These are phyloP conservation scores for Sceloporus tristichus DNA, from an alignment of 2,113 vertebrate species.

Conservation along the genomic window DNA sequence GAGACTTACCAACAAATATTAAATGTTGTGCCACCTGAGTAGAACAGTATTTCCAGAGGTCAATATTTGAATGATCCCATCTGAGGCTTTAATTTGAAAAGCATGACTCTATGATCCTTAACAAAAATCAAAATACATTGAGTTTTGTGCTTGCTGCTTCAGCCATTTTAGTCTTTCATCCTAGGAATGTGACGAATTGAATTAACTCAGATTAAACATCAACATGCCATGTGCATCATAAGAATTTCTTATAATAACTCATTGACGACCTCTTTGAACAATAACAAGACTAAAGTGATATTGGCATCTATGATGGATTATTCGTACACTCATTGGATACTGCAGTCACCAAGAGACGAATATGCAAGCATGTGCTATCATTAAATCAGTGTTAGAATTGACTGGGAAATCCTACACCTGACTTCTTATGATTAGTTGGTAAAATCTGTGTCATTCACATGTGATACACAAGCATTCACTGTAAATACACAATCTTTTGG, in stretches of 20 bases:
- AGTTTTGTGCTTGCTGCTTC: conserved; percentile 58
- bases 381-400: neutral
- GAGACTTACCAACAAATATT: neutral
- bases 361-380: neutral
- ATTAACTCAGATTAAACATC: conserved; percentile 33
- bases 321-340: neutral
- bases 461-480: neutral
- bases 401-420: neutral
- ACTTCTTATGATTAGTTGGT: too few species aligned
- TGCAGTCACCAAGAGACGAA: neutral
- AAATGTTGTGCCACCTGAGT: neutral
- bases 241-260: neutral
- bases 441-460: neutral
- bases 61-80: neutral
- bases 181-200: conserved; percentile 44
- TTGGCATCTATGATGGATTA: neutral
- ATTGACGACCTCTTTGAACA: neutral
- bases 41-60: neutral
- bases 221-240: neutral
- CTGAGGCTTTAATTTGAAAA: neutral
- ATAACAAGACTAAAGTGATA: neutral
- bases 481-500: neutral
- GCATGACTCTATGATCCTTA: conserved; percentile 20
- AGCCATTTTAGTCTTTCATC: conserved; percentile 41
- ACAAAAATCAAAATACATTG: conserved; percentile 49